These are phyloP conservation scores for Cantharis rustica DNA, from an alignment of 2,888 invertebrate species.

Conservation along the genomic window DNA sequence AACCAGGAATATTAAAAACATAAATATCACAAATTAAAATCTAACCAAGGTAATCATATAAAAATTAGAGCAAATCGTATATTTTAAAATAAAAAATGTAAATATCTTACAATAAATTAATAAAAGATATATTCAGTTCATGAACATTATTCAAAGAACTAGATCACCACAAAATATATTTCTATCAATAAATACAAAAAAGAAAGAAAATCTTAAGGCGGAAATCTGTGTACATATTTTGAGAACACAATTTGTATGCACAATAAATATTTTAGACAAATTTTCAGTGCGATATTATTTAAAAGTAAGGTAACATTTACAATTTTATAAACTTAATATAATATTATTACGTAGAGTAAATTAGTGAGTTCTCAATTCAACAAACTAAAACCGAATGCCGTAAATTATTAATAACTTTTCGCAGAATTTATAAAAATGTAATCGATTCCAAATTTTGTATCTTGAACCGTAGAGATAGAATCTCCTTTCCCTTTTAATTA, in stretches of 20 bases:
- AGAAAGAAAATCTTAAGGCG: not conserved
- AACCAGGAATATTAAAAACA: not conserved
- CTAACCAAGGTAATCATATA: not conserved
- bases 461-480: not conserved
- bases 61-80: not conserved
- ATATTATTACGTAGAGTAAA: not conserved
- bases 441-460: not conserved
- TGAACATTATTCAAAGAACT: not conserved
- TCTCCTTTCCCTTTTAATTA: slow-evolving; percentile 3
- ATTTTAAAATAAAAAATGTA: not conserved
- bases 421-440: not conserved
- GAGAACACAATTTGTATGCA: no score
- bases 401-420: not conserved
- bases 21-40: not conserved
- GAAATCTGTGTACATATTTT: not conserved
- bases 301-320: not conserved
- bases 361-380: not conserved
- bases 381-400: not conserved
- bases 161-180: not conserved
- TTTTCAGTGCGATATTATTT: not conserved
- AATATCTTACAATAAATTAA: not conserved
- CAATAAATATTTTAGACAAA: no score
- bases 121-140: not conserved
- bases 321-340: not conserved
- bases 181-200: not conserved